Percentiles rank a stretch among this genome's conserved stretches.
These are phyloP conservation scores for Otocyon megalotis DNA, from an alignment of 2,113 vertebrate genomes.

Conservation along the genomic window DNA sequence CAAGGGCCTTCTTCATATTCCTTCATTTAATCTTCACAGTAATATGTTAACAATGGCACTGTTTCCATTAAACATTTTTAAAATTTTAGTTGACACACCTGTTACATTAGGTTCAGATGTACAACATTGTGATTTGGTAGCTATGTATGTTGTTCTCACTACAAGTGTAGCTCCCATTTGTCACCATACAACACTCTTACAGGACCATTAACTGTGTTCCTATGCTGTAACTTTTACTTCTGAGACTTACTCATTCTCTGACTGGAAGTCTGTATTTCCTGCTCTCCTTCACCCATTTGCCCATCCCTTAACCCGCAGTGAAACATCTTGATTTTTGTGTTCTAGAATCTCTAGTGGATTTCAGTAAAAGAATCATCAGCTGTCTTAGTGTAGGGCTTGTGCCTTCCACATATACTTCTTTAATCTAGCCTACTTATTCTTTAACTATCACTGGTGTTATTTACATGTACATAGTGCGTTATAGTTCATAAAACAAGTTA, in stretches of 20 bases:
- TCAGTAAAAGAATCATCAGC: neutral
- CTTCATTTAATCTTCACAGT: neutral
- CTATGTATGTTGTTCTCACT: neutral
- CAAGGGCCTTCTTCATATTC: neutral
- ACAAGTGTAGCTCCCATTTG: neutral
- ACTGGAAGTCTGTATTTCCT: neutral
- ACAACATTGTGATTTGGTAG: neutral
- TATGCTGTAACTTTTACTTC: neutral
- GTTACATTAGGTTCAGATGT: neutral
- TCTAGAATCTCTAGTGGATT: neutral
- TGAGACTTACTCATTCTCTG: neutral
- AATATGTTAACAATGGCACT: neutral
- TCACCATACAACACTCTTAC: neutral
- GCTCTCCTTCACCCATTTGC: neutral
- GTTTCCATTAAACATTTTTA: neutral
- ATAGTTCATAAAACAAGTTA: neutral
- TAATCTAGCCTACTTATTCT: neutral
- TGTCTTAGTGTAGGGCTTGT: neutral
- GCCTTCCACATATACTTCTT: neutral
- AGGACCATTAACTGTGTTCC: neutral
- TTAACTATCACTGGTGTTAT: neutral
- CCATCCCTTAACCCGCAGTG: neutral
- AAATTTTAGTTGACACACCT: neutral
- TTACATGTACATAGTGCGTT: neutral
- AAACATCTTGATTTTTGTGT: neutral